Base-by-base conservation (phyloP, 1,140 invertebrate species). In the Choristoneura fumiferana region DNA sequence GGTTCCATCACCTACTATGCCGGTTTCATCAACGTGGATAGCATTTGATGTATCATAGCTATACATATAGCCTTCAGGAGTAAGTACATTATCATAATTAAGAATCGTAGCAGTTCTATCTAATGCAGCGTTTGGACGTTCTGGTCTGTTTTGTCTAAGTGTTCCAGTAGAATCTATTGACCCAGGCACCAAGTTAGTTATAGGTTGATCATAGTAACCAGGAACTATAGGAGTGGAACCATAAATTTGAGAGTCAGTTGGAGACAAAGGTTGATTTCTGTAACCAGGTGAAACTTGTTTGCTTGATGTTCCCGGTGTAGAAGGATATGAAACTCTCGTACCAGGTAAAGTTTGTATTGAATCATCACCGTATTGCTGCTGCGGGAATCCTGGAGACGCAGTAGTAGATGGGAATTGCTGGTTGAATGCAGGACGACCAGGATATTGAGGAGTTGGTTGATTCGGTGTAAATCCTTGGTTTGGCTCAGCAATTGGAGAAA, bases 41-140 rank as follows among this genome's bases (percentile, higher is more conserved):
- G 92, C 93, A 71, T 94, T 93, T 0, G 86, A 92, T 2, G 93
- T 92, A 67, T 94, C 92, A 78, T 90, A 94, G 61, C 75, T 76
- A 69, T 93, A 92, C 60, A 81, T 87, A 58, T 90, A 90, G 2
- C 92, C 91, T 62, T 92, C 92, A 1, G 91, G 89, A 60, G 90
- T 90, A 0, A 92, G 77, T 45, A 63, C n/a, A 40, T 77, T 84
- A 10, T 84, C 69, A 37, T 85, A 82, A 54, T 78, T 81, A 0
- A 85, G 13, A 17, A 80, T 78, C 1, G 66, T 35, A 29, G 82
- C 81, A 56, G 73, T 72, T 69, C 71, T 71, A 13, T 87, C 81
- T 35, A 37, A 18, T 65, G 75, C 68, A n/a, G 71, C 69, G 67
- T 76, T 76, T 10, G 68, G 56, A 38, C 73, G 77, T 58, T 78